phyloP scores from a whole-genome alignment of 2,888 invertebrate genomes.

The Netelia inedita region DNA sequence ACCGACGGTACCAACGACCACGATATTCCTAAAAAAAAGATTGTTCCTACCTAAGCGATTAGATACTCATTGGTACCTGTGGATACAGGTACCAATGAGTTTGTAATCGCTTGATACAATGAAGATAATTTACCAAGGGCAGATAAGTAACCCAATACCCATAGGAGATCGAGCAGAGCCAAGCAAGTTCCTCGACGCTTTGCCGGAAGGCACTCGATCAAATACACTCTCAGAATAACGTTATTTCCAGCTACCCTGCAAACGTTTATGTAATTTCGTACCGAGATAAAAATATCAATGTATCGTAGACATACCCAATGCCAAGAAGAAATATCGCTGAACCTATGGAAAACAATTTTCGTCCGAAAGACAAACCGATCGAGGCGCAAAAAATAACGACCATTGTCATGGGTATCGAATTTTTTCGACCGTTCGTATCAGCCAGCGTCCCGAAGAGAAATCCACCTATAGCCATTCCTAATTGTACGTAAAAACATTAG shows the following conservation, averaged over 20 bases:
- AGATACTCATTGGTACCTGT: not conserved
- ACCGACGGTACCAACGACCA: conserved; percentile 78
- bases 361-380: conserved; percentile 83
- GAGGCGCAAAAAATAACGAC: conserved; percentile 82
- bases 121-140: conserved; percentile 76
- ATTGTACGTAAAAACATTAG: not conserved
- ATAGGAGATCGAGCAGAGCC: conserved; percentile 82
- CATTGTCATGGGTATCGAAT: conserved; percentile 81
- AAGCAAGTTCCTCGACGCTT: conserved; percentile 82
- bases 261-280: not conserved
- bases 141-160: conserved; percentile 81
- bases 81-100: not conserved
- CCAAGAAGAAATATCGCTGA: conserved; percentile 84
- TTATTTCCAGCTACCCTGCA: conserved; percentile 83
- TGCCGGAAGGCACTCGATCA: conserved; percentile 84
- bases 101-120: not conserved
- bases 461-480: conserved; percentile 83
- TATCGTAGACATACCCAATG: conserved; percentile 81
- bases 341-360: conserved; percentile 81
- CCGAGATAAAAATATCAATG: not conserved
- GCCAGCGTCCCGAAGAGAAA: conserved; percentile 80
- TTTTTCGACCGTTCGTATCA: conserved; percentile 84
- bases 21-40: conserved; percentile 72
- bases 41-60: too few relatives aligned
- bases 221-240: conserved; percentile 81